Conservation (phyloP, 2,888 invertebrate genomes). For the Pilophorus perplexus region DNA sequence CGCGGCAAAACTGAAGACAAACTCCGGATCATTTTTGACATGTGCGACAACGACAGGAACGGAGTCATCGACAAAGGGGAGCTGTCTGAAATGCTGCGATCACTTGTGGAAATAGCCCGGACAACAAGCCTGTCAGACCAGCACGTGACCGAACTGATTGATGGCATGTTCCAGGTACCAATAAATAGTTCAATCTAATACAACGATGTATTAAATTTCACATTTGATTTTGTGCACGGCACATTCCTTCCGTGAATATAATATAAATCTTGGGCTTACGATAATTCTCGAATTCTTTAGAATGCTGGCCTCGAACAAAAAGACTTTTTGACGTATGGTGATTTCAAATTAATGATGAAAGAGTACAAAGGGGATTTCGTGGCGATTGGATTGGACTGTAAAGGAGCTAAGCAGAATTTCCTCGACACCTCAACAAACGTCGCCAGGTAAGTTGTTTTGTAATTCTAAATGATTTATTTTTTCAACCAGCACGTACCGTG, state of each 20-base stretch:
- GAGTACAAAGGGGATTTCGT: conserved; percentile 95
- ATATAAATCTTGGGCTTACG: too few relatives aligned
- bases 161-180: conserved; percentile 83
- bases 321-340: conserved; percentile 83
- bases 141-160: conserved; percentile 86
- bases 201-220: too few relatives aligned
- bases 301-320: conserved; percentile 87
- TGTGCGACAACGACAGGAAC: conserved; percentile 94
- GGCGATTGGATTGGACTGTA: conserved; percentile 90
- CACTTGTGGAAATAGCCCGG: conserved; percentile 87
- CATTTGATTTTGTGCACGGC: too few relatives aligned
- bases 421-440: conserved; percentile 92
- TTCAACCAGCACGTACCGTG: too few relatives aligned
- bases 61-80: conserved; percentile 93
- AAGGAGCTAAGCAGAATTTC: conserved; percentile 93
- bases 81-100: conserved; percentile 88
- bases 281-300: too few relatives aligned
- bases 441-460: conserved; percentile 66
- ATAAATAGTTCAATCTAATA: too few relatives aligned
- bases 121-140: conserved; percentile 87
- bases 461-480: conserved; percentile 32
- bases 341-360: conserved; percentile 94
- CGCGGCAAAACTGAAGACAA: conserved; percentile 91
- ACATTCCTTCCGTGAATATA: too few relatives aligned
- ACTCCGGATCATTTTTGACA: conserved; percentile 89